Evolutionary conservation across 2,113 vertebrate species (phyloP).

Genomic region (Ardeotis arabs): DNA sequence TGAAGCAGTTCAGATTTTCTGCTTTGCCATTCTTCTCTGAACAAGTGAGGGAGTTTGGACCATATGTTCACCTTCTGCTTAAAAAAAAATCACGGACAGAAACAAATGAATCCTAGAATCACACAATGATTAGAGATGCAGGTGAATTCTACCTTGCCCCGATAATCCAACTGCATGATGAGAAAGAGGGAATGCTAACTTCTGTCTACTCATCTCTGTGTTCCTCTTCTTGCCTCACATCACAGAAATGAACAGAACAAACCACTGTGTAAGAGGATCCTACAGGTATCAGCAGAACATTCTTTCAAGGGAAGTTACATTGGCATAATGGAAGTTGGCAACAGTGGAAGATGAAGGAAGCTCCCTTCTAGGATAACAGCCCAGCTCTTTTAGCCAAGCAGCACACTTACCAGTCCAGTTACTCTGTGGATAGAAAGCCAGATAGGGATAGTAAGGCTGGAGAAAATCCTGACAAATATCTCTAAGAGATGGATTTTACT

Average conservation of each 20-base stretch:
- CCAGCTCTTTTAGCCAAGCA: not conserved
- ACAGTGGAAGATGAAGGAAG: not conserved
- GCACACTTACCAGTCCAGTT: not conserved
- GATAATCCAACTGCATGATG: not conserved
- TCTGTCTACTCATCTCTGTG: not conserved
- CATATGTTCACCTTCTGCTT: conserved; percentile 16
- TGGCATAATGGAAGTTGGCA: not conserved
- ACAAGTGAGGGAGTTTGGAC: not conserved
- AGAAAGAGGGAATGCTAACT: not conserved
- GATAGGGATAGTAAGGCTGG: not conserved
- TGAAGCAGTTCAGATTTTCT: conserved; percentile 37
- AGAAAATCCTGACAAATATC: not conserved
- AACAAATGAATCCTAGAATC: not conserved
- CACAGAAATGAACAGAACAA: not conserved
- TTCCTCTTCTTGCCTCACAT: not conserved
- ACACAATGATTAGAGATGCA: not conserved
- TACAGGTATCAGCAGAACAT: not conserved
- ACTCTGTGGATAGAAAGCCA: not conserved
- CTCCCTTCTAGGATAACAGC: not conserved
- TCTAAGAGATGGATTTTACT: not conserved
- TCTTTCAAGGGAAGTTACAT: not conserved
- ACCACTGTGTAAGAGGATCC: not conserved
- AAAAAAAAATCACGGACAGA: conserved; percentile 2
- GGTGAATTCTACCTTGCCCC: not conserved
- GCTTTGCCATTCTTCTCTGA: conserved; percentile 1